Evolutionary conservation across 2,888 invertebrate species (phyloP), one percentile per base, ranked within the genome.

Genomic region (Synanthedon andrenaeformis): DNA sequence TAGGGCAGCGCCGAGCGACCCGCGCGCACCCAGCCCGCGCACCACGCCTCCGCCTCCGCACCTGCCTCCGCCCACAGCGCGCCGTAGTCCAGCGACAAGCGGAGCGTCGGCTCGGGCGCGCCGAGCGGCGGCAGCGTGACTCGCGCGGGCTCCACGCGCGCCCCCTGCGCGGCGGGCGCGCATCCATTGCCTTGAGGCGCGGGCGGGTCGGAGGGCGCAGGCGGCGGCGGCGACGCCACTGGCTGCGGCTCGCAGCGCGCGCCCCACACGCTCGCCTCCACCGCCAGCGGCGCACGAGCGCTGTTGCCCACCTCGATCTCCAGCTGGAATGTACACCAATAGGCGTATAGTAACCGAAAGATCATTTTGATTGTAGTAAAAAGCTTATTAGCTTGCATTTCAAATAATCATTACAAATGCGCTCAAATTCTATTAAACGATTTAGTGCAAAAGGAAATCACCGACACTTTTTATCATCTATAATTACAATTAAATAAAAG

Each of bases 11-110:
- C 67, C 54, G 76, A 76, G 64, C 72, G 70, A 41, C 80, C 81
- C 62, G 80, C 58, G 55, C 65, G 66, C 73, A 73, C 67, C 72
- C 72, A 74, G 60, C 82, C 91, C 82, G 67, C 69, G 72, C 82
- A 82, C 72, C 73, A 75, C 57, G 71, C 72, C 48, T 52, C 52
- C 54, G 17, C 64, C 48, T 48, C 62, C 17, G 41, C 62, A 56
- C 23, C 61, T 61, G 35, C 55, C 61, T 42, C 56, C 58, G 42
- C 45, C 81, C 81, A 82, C 69, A 83, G 60, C 57, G 69, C 68
- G 4, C 60, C 72, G 55, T 75, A 69, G 53, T 67, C 62, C 3
- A 72, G 61, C 45, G 63, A 67, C 52, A 67, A 60, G 13, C 51
- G 58, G 28, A 74, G 78, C 52, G 68, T 64, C 55, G 56, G 66